A percentile compares a stretch with the other conserved stretches of the same genome.
Evolutionary conservation across 2,797 vertebrate genomes (phyloP).

Genomic region (Crax fasciolata): DNA sequence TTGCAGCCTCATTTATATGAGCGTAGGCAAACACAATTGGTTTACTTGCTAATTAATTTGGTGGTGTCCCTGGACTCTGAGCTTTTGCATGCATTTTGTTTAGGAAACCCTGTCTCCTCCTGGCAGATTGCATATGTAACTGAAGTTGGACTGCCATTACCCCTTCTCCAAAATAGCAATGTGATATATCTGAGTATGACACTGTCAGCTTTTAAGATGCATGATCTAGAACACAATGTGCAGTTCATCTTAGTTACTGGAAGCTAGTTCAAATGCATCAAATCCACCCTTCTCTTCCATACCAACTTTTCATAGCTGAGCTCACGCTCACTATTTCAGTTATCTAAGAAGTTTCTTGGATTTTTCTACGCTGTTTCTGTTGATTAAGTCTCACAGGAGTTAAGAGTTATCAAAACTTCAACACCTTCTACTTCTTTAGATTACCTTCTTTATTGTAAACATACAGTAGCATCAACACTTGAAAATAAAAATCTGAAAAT

Average conservation of each 20-base stretch:
- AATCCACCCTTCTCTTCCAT: not conserved
- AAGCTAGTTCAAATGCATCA: not conserved
- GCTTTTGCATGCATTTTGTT: not conserved
- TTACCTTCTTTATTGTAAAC: slow-evolving; percentile 46
- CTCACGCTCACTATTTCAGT: not conserved
- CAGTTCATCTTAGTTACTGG: not conserved
- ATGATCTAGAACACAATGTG: not conserved
- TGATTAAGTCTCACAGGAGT: slow-evolving; percentile 2
- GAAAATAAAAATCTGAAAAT: slow-evolving; percentile 43
- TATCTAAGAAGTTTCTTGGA: not conserved
- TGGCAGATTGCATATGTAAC: slow-evolving; percentile 10
- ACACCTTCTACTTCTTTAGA: not conserved
- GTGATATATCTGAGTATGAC: not conserved
- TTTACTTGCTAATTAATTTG: slow-evolving; percentile 39
- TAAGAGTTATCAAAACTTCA: slow-evolving; percentile 30
- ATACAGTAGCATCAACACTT: not conserved
- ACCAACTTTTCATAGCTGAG: not conserved
- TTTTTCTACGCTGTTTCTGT: not conserved
- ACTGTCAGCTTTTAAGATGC: not conserved
- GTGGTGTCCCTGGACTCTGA: slow-evolving; percentile 54
- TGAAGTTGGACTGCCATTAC: slow-evolving; percentile 31
- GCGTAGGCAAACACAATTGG: not conserved
- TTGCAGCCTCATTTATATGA: slow-evolving; percentile 6
- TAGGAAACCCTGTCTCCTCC: not conserved
- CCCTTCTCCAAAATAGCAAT: slow-evolving; percentile 10